These are phyloP conservation scores for Drosophila engyochracea DNA, from an alignment of 2,888 invertebrate genomes.

Conservation along the genomic window DNA sequence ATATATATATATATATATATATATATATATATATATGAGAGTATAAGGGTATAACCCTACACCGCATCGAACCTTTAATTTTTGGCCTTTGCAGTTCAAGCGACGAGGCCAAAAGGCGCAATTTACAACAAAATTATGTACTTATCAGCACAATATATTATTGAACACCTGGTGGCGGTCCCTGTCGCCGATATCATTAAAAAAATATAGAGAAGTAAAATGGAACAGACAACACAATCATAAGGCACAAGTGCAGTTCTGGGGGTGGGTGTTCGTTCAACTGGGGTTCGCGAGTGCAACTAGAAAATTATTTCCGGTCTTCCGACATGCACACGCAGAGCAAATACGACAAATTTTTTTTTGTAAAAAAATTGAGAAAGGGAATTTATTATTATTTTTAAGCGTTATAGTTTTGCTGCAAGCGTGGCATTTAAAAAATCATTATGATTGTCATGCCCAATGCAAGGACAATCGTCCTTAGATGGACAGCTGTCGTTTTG, in stretches of 20 bases:
- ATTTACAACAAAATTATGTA: slow-evolving; percentile 65
- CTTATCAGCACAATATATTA: slow-evolving; percentile 77
- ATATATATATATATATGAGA: slow-evolving; percentile 7
- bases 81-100: slow-evolving; percentile 57
- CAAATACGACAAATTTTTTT: slow-evolving; percentile 35
- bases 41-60: slow-evolving; percentile 33
- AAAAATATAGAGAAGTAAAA: slow-evolving; percentile 43
- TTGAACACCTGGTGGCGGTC: slow-evolving; percentile 82
- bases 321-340: slow-evolving; percentile 69
- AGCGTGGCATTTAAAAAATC: slow-evolving; percentile 74
- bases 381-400: slow-evolving; percentile 70
- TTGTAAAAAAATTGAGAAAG: slow-evolving; percentile 41
- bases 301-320: slow-evolving; percentile 83
- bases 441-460: slow-evolving; percentile 66
- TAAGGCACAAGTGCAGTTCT: slow-evolving; percentile 64
- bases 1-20: too few relatives aligned
- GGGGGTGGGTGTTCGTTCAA: slow-evolving; percentile 55
- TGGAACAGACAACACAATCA: slow-evolving; percentile 54
- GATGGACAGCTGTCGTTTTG: slow-evolving; percentile 62
- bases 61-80: slow-evolving; percentile 12
- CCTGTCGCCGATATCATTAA: slow-evolving; percentile 72
- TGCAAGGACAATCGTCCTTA: slow-evolving; percentile 32
- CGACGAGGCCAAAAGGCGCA: slow-evolving; percentile 62
- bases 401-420: slow-evolving; percentile 61
- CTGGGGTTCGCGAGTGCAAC: slow-evolving; percentile 43